Base-by-base conservation (phyloP, 2,113 vertebrate species). In the Conger conger region DNA sequence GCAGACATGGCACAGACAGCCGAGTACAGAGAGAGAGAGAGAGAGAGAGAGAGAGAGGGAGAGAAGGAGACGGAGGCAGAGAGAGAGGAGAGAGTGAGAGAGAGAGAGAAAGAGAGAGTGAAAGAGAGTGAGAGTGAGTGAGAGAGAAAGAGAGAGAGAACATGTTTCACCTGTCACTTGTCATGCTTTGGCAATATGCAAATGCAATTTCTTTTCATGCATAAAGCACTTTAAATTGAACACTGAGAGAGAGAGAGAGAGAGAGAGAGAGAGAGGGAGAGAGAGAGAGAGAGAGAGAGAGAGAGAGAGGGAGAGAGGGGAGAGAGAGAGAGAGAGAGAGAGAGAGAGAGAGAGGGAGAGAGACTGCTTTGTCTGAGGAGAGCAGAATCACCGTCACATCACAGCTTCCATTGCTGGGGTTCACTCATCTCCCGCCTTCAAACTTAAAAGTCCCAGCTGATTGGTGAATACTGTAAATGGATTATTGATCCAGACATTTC, bases 31-130 rank as follows among this genome's bases (percentile, higher is more conserved):
- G 4, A 86, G 73, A 38, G 84, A 18, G 36, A 40, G 84, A 68
- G 37, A 42, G 50, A 83, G 86, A 36, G 16, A 42, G 38, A 57
- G 81, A 83, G 81, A 86, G 89, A 85, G 18, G 82, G 38, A 86
- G 77, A 86, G 68, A 89, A 84, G 82, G 27, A 8, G 15, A 82
- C 82, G 68, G 87, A 91, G 82, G 82, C 33, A 87, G 77, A 79
- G 80, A 80, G 50, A 84, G 77, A 83, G 76, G 82, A 87, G 86
- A 89, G 80, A 79, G 50, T 7, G 50, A 53, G 50, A 16, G 16
- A 53, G 50, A 16, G 50, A 53, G 50, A 1, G 50, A 53, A 16
- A 33, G 37, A 79, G 45, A 87, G 53, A 84, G 54, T 84, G 82
- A 80, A 82, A 86, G 84, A 82, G 63, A 53, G 42, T 18, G 53